These are phyloP conservation scores for Myioborus melanocephalus DNA, from an alignment of 2,797 vertebrate species.

Conservation along the genomic window DNA sequence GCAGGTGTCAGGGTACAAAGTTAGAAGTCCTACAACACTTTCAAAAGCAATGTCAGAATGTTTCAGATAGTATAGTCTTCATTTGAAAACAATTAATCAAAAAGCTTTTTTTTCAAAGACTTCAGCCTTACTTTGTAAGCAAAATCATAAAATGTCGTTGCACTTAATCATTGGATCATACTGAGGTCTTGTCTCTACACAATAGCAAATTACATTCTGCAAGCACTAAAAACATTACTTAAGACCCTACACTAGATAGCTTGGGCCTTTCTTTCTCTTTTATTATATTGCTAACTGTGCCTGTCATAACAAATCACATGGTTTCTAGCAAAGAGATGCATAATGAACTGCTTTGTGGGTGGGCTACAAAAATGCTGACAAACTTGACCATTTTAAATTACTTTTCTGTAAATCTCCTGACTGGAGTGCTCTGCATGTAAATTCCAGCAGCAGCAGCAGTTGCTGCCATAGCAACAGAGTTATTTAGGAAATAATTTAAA, in stretches of 20 bases:
- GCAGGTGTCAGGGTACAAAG: neutral
- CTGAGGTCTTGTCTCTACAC: neutral
- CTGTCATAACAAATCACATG: neutral
- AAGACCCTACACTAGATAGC: neutral
- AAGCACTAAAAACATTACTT: neutral
- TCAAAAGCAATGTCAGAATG: neutral
- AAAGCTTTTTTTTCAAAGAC: neutral
- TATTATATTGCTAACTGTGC: neutral
- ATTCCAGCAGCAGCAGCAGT: constrained; percentile 63
- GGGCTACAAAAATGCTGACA: constrained; percentile 46
- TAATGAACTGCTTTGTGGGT: constrained; percentile 45
- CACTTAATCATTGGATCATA: neutral
- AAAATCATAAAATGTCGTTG: neutral
- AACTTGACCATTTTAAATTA: constrained; percentile 58
- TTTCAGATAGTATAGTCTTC: neutral
- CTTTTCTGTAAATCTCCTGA: constrained; percentile 59
- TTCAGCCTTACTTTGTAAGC: neutral
- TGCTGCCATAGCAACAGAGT: constrained; percentile 75
- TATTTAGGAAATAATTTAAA: constrained; percentile 75
- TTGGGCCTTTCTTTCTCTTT: neutral
- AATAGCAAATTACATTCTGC: neutral
- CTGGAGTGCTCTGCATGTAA: constrained; percentile 64
- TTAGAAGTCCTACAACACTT: neutral
- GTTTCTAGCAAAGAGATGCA: neutral
- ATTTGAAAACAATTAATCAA: neutral